Base-by-base conservation (phyloP, 2,113 vertebrate genomes). In the Coptodon bakossiorum region DNA sequence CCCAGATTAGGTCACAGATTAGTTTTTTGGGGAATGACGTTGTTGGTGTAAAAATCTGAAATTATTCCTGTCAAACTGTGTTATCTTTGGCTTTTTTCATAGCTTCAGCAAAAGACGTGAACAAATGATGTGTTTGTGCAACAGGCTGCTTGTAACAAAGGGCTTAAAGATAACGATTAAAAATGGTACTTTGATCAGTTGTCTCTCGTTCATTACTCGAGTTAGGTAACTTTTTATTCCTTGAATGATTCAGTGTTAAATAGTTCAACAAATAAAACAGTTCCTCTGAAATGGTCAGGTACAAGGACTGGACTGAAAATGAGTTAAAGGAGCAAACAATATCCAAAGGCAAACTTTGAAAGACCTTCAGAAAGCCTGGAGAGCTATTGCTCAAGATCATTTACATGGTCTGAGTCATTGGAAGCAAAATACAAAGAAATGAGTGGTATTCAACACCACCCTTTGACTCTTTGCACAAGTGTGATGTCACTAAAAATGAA, bases 331-430 rank as follows among this genome's bases (percentile, higher is more conserved):
- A 24, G 13, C 13, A 73, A 24, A 24, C 1, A 6, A 71, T 71
- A 13, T 38, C 61, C 34, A 38, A 71, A 71, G 66, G 13, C 13
- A 73, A 73, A 45, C 68, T 45, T 73, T 73, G 68, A 73, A 73
- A 45, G n/a, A 71, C 66, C 0, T 71, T 66, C 66, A 45, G 38
- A 73, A 73, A 45, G 38, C 38, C 22, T 43, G 66, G 7, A 43
- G 38, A 71, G 13, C n/a, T 45, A 73, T 45, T 45, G 38, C 66
- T 27, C 66, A 45, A 45, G 12, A 73, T 24, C 66, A 16, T 22
- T 66, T 66, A 66, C 61, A 66, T 38, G 34, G 61, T 66, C 34
- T 22, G 34, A 66, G 19, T 66, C 10, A 22, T 8, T 66, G 61
- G 61, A 66, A 66, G 19, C 11, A 38, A 66, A 66, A 66, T 38